Evolutionary conservation across 2,888 invertebrate genomes (phyloP), one percentile per base, ranked within the genome.

Genomic region (Acleris emargana): DNA sequence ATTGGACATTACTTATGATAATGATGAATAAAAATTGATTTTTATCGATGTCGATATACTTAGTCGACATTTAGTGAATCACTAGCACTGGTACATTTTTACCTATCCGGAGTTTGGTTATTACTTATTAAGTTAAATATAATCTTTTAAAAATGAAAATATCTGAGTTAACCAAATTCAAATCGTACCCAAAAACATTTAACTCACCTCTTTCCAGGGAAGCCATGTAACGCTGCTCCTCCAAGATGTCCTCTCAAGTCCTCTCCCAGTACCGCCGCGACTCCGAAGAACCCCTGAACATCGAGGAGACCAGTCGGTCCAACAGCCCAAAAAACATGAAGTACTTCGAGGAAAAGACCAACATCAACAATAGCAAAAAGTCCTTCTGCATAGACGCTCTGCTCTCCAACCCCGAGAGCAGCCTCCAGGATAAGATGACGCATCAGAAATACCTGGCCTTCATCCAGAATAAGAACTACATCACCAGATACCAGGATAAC

Each of bases 361-460:
- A 88, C 0, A 28, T 93, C 0, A 86, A 81, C 55, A 86, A 84
- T 49, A 76, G 73, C 0, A 95, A 95, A 72, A 96, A 96, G 59
- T 97, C 97, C 0, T 98, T 98, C 80, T 97, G 98, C 80, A 98
- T 98, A 72, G 98, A 98, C 79, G 97, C 98, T 0, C 86, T 98
- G 3, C 86, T 98, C 3, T 97, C 97, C 0, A 94, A 95, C 60
- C 82, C 78, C 9, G 88, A 84, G 28, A 75, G 69, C 16, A 90
- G 88, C 1, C 69, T 86, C 0, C 87, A 86, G 49, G 88, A 89
- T 2, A 80, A 81, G 49, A 79, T 88, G 74, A 74, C 86, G 0
- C 89, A 92, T 4, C 88, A 93, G 25, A 91, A 91, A 57, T 91
- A 87, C 62, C 50, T 92, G 18, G 83, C 84, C 0, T 73, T 89